A percentile compares a stretch with the other conserved stretches of the same genome.
Evolutionary conservation across 2,797 vertebrate genomes (phyloP).

Genomic region (Scolopax bukidnonensis): DNA sequence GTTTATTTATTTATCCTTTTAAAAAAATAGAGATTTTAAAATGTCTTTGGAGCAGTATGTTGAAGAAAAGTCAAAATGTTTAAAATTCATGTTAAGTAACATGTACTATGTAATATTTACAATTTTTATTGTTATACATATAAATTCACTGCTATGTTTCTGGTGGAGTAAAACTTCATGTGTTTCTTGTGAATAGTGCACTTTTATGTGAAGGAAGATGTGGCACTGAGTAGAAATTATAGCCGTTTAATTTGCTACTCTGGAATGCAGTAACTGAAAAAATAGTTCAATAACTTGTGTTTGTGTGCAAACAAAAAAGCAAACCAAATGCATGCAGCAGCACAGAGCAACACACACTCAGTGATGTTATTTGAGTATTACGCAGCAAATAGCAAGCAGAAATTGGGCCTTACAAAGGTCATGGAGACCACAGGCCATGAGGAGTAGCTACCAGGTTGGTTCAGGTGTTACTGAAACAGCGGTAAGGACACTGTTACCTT

Average conservation of each 20-base stretch:
- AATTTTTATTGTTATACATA: not conserved
- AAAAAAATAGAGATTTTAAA: constrained; percentile 11
- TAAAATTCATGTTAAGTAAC: not conserved
- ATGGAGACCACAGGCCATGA: not conserved
- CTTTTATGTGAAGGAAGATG: not conserved
- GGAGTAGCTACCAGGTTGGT: not conserved
- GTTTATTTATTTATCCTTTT: constrained; percentile 20
- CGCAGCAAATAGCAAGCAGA: not conserved
- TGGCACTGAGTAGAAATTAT: not conserved
- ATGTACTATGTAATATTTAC: constrained; percentile 11
- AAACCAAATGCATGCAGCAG: constrained; percentile 25
- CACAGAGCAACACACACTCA: not conserved
- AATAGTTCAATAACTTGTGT: not conserved
- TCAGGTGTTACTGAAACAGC: not conserved
- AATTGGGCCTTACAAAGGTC: not conserved
- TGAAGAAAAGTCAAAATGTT: constrained; percentile 17
- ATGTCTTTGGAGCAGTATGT: not conserved
- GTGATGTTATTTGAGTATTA: not conserved
- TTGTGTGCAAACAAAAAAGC: not conserved
- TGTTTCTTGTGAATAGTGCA: constrained; percentile 44
- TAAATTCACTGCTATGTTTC: not conserved
- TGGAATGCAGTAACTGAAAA: constrained; percentile 19
- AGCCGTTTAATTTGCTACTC: constrained; percentile 3
- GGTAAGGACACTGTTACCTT: not conserved
- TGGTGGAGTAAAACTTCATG: constrained; percentile 2